A percentile compares a stretch with the other conserved stretches of the same genome.
These are phyloP conservation scores for Chelon auratus DNA, from an alignment of 2,797 vertebrate species.

Conservation along the genomic window DNA sequence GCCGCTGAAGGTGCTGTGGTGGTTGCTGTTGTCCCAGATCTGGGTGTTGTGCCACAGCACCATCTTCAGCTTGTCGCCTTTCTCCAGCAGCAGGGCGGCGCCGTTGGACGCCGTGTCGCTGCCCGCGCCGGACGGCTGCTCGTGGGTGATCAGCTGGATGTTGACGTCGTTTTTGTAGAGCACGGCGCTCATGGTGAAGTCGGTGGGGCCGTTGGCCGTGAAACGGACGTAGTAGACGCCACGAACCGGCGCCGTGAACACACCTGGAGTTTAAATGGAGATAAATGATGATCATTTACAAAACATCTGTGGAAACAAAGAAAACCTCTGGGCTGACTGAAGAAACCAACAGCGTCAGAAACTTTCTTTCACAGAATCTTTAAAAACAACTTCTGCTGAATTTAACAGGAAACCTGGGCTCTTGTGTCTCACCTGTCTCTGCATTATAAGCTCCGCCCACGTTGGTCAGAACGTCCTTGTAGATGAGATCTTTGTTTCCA, in stretches of 20 bases:
- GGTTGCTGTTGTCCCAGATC: conserved; percentile 75
- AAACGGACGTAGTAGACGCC: conserved; percentile 71
- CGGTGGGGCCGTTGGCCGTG: conserved; percentile 58
- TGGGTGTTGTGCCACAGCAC: conserved; percentile 65
- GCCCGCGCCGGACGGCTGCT: conserved; percentile 54
- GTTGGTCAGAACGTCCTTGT: conserved; percentile 70
- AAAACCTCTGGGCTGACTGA: too few species aligned
- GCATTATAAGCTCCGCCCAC: conserved; percentile 66
- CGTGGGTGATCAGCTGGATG: conserved; percentile 59
- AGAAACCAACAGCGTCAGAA: too few species aligned
- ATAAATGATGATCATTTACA: too few species aligned
- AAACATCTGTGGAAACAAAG: too few species aligned
- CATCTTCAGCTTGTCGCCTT: conserved; percentile 61
- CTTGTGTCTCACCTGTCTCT: conserved; percentile 52
- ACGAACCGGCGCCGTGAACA: conserved; percentile 60
- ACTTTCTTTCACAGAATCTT: too few species aligned
- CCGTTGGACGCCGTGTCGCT: conserved; percentile 75
- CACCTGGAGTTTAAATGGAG: conserved; percentile 42
- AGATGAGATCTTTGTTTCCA: conserved; percentile 51
- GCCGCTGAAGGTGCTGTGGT: conserved; percentile 73
- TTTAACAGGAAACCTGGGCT: not conserved
- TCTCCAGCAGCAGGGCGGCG: conserved; percentile 63
- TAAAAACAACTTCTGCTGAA: too few species aligned
- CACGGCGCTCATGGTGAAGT: conserved; percentile 55
- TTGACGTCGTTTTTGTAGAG: conserved; percentile 34